These are phyloP conservation scores for Lethrus apterus DNA, from an alignment of 1,140 invertebrate genomes.

Conservation along the genomic window DNA sequence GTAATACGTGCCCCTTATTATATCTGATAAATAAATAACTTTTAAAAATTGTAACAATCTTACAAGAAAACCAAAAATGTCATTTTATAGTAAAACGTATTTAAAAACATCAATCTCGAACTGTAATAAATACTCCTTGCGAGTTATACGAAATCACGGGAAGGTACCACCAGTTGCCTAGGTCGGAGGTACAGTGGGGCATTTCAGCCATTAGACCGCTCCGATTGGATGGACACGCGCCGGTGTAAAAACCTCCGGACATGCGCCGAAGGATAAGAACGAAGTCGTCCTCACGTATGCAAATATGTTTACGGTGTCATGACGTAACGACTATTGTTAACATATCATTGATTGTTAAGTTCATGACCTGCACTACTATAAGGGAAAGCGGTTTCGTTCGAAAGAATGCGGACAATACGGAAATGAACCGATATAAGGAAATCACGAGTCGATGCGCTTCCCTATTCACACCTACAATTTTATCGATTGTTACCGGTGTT, in stretches of 20 bases:
- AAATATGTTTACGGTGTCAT: conserved; percentile 38
- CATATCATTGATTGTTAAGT: conserved; percentile 41
- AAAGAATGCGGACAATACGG: conserved; percentile 14
- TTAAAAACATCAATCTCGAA: no score
- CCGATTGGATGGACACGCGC: conserved; percentile 26
- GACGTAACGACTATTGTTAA: conserved; percentile 40
- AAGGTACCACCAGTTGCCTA: conserved; percentile 21
- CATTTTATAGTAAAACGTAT: no score
- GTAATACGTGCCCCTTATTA: no score
- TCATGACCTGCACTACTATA: conserved; percentile 35
- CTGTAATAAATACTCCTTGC: conserved; percentile 4
- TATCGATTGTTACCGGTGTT: no score
- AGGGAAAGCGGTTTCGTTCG: conserved; percentile 28
- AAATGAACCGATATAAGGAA: conserved; percentile 11
- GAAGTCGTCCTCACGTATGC: conserved; percentile 30
- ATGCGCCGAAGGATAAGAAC: not conserved
- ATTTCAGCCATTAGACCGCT: conserved; percentile 29
- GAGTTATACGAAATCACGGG: conserved; percentile 6
- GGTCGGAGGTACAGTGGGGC: conserved; percentile 10
- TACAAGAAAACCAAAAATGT: no score
- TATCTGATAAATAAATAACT: no score
- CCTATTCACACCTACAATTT: conserved; percentile 13
- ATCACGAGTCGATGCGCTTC: conserved; percentile 6
- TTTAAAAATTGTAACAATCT: no score
- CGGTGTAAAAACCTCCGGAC: conserved; percentile 18